phyloP scores from a whole-genome alignment of 2,888 invertebrate genomes.

The Pterostichus madidus region DNA sequence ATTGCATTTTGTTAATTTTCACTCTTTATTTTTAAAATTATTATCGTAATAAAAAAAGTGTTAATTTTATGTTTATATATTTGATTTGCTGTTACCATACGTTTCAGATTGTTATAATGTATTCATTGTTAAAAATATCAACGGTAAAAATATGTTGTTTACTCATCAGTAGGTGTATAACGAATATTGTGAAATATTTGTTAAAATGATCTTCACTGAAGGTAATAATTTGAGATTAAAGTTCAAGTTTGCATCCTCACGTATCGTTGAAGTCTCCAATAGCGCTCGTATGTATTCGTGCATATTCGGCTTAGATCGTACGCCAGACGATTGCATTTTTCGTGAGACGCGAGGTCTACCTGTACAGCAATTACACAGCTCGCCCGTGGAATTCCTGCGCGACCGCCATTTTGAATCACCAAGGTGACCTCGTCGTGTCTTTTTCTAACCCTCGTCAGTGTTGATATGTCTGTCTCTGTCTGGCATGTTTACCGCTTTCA shows the following conservation, averaged over 20 bases:
- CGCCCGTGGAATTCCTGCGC: slow-evolving; percentile 61
- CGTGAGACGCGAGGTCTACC: slow-evolving; percentile 65
- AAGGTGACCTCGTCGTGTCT: slow-evolving; percentile 64
- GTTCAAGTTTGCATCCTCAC: slow-evolving; percentile 25
- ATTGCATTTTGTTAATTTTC: no score
- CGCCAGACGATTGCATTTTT: slow-evolving; percentile 57
- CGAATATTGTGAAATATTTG: slow-evolving; percentile 8
- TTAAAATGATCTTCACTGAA: neutral
- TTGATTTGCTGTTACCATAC: neutral
- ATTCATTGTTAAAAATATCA: neutral
- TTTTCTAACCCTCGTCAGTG: slow-evolving; percentile 33
- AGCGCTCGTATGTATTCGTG: slow-evolving; percentile 26
- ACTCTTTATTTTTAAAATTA: neutral
- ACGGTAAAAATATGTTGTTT: neutral
- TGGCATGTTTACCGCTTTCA: slow-evolving; percentile 65
- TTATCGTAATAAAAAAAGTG: slow-evolving; percentile 7
- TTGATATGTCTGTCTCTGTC: slow-evolving; percentile 47
- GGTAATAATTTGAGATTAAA: neutral
- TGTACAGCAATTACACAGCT: slow-evolving; percentile 64
- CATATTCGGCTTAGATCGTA: slow-evolving; percentile 35
- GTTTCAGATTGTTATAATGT: no score
- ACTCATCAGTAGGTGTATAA: neutral
- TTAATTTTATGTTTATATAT: neutral
- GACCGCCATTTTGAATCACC: slow-evolving; percentile 62
- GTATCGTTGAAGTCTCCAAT: slow-evolving; percentile 48